Conservation (phyloP, 2,888 invertebrate species). For the Bembecia ichneumoniformis region DNA sequence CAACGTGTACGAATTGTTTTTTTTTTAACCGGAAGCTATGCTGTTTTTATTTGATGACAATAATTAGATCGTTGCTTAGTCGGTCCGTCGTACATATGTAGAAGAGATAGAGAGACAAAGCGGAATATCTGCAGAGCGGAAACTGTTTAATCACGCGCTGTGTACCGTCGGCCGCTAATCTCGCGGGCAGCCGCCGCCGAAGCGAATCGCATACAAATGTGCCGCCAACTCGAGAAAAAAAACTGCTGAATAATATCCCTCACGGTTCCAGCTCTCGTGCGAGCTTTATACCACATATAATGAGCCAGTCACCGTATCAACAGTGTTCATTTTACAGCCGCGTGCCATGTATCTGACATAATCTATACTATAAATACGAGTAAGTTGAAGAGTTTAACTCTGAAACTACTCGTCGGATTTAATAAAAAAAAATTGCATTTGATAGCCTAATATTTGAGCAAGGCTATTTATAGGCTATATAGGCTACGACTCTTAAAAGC, state of each 20-base stretch:
- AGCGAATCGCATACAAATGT: slow-evolving; percentile 66
- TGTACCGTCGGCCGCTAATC: slow-evolving; percentile 50
- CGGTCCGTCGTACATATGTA: slow-evolving; percentile 8
- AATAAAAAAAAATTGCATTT: too few relatives aligned
- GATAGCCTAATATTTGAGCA: too few relatives aligned
- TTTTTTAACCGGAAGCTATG: too few relatives aligned
- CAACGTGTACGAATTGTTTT: too few relatives aligned
- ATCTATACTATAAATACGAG: too few relatives aligned
- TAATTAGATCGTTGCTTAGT: slow-evolving; percentile 2
- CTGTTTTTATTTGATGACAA: neutral
- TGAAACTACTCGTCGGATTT: too few relatives aligned
- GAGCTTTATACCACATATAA: slow-evolving; percentile 47
- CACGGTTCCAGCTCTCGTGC: slow-evolving; percentile 34
- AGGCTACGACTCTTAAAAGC: too few relatives aligned
- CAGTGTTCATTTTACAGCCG: slow-evolving; percentile 41
- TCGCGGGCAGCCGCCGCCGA: slow-evolving; percentile 48
- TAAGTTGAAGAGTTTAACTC: too few relatives aligned
- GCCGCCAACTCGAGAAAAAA: slow-evolving; percentile 32
- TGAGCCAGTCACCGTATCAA: slow-evolving; percentile 40
- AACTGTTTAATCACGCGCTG: slow-evolving; percentile 58
- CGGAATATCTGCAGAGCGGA: slow-evolving; percentile 24
- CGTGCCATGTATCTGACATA: neutral
- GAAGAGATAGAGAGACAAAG: slow-evolving; percentile 20
- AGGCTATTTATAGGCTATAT: too few relatives aligned
- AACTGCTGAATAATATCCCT: slow-evolving; percentile 63